Conservation (phyloP, 2,888 invertebrate species). For the Drosophila koepferae region DNA sequence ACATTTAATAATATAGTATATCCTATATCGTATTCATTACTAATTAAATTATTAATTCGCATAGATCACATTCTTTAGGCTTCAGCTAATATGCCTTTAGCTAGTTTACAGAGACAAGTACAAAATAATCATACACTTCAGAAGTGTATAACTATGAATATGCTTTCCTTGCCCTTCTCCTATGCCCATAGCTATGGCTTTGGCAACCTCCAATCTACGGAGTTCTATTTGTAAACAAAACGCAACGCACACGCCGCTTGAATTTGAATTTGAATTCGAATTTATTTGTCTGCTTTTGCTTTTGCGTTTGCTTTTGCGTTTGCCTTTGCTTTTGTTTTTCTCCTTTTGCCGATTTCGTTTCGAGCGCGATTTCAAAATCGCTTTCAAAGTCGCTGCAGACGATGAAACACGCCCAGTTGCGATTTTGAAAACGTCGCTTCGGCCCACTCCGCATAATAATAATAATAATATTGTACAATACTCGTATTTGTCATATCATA, state of each 20-base stretch:
- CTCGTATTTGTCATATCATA: conserved; percentile 55
- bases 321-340: conserved; percentile 18
- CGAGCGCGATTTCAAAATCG: conserved; percentile 66
- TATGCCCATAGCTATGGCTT: neutral
- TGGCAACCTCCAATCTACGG: conserved; percentile 15
- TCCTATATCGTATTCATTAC: neutral
- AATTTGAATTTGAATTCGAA: conserved; percentile 68
- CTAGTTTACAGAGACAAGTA: conserved; percentile 14
- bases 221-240: conserved; percentile 75
- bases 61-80: neutral
- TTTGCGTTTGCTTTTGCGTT: conserved; percentile 33
- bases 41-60: neutral
- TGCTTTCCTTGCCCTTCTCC: neutral
- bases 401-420: conserved; percentile 7
- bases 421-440: conserved; percentile 28
- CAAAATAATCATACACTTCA: conserved; percentile 16
- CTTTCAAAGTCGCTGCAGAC: conserved; percentile 42
- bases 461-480: conserved; percentile 44
- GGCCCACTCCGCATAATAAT: conserved; percentile 40
- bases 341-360: conserved; percentile 19
- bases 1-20: neutral
- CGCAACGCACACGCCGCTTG: conserved; percentile 60
- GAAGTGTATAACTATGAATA: conserved; percentile 33
- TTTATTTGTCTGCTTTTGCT: conserved; percentile 27
- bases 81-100: neutral